Evolutionary conservation across 2,888 invertebrate genomes (phyloP).

Genomic region (Eupithecia dodoneata): DNA sequence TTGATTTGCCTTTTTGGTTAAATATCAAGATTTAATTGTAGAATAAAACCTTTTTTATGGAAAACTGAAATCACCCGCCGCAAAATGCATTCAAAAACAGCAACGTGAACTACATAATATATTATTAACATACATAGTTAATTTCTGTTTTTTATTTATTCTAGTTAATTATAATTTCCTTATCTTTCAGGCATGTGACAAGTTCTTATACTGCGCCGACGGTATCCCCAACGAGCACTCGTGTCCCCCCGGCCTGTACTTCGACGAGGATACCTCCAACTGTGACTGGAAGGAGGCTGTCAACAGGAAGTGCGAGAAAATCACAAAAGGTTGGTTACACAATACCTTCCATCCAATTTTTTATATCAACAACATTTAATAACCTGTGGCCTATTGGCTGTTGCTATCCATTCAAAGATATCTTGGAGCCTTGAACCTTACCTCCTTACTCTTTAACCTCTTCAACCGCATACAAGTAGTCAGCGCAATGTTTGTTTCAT

Average conservation of each 20-base stretch:
- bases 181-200: slow-evolving; percentile 85
- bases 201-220: slow-evolving; percentile 91
- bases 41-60: not conserved
- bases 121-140: too few species aligned
- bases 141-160: too few species aligned
- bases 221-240: slow-evolving; percentile 87
- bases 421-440: not conserved
- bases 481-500: not conserved
- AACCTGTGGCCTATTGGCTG: not conserved
- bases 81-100: not conserved
- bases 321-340: slow-evolving; percentile 68
- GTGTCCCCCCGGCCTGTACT: slow-evolving; percentile 90
- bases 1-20: not conserved
- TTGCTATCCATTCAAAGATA: not conserved
- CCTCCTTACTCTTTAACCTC: too few species aligned
- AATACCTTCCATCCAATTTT: not conserved
- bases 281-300: slow-evolving; percentile 90
- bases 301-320: slow-evolving; percentile 72
- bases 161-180: not conserved
- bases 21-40: not conserved
- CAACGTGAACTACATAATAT: too few species aligned
- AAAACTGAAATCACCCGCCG: not conserved
- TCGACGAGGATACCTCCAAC: slow-evolving; percentile 88
- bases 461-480: not conserved
- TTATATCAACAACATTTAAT: too few species aligned